Base-by-base conservation (phyloP, 2,113 vertebrate genomes). In the Oreochromis niloticus region DNA sequence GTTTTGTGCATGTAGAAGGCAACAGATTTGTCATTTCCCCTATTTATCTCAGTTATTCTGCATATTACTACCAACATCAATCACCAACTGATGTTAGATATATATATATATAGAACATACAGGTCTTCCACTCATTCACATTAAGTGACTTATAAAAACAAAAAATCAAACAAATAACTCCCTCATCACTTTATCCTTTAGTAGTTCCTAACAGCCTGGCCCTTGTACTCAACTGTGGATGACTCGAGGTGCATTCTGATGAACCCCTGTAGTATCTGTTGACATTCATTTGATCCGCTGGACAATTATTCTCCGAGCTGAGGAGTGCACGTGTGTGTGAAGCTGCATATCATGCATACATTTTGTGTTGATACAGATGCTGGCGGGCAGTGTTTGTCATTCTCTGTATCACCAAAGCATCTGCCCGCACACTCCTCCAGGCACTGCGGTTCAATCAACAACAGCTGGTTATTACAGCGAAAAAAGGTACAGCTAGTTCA, bases 371-470 rank as follows among this genome's bases (percentile, higher is more conserved):
- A 87, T 92, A 52, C 93, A 94, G 92, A 95, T 93, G 91, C 85
- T 87, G 87, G 80, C 86, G 86, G 89, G 91, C 56, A 56, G 81
- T 80, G 56, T 93, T 93, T 89, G 63, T 92, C 90, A 87, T 86
- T 93, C 87, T 91, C 79, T 13, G 52, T 93, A 92, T 92, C 93
- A 93, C 90, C 50, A 79, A 75, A 91, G 92, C 95, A 95, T 94
- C 95, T 95, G 95, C 80, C 91, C 39, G 78, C 3, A 2, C 86
- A 17, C 36, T 88, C 85, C 88, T 88, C 41, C 43, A 85, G 90
- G 92, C 81, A 30, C 73, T 30, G 66, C 10, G 32, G 43, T 89
- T 88, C 86, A 87, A 82, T 88, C 89, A 90, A 87, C 89, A 92
- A 66, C 93, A 94, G 89, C 88, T 94, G 93, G 84, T 93, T 89